Base-by-base conservation (phyloP, 1,140 invertebrate genomes). In the Oedothorax gibbosus region DNA sequence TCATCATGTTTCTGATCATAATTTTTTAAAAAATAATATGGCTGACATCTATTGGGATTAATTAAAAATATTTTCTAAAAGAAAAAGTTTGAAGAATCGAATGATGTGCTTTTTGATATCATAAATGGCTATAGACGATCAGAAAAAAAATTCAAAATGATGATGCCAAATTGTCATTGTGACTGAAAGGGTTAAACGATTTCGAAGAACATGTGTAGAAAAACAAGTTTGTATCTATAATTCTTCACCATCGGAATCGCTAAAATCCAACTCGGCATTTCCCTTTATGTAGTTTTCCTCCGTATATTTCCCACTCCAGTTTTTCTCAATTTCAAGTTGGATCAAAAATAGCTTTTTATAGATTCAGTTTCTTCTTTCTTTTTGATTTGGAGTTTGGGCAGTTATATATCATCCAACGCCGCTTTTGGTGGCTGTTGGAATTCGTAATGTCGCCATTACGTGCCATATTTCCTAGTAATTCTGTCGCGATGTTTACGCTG, bases 371-470 rank as follows among this genome's bases (percentile, higher is more conserved):
- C 14, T 64, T 69, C 49, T 69, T 21, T 50, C 20, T 49, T 69
- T 69, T 35, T 20, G 15, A 64, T 69, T 69, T 49, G 18, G 14
- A 69, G 57, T 62, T 62, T 62, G 12, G 12, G 12, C 12, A 15
- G 18, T 21, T 69, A 69, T 69, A 69, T 69, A 69, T 69, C 66
- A 69, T 10, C 15, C 10, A 7, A 64, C 20, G 60, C 20, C 60
- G 12, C 20, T 64, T 15, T 2, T 15, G n/a, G n/a, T 7, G 20
- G 20, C 20, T 35, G 20, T 35, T 69, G 21, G 20, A 64, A 69
- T 69, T 69, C 66, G 66, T 64, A 64, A 64, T 64, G 60, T 64
- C 15, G 60, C n/a, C 20, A 64, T 14, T 64, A 64, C 9, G 60
- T 18, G 18, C 15, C 14, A 69, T 69, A 69, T 69, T 69, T 69